Evolutionary conservation across 2,113 vertebrate genomes (phyloP).

Genomic region (Pelmatolapia mariae): DNA sequence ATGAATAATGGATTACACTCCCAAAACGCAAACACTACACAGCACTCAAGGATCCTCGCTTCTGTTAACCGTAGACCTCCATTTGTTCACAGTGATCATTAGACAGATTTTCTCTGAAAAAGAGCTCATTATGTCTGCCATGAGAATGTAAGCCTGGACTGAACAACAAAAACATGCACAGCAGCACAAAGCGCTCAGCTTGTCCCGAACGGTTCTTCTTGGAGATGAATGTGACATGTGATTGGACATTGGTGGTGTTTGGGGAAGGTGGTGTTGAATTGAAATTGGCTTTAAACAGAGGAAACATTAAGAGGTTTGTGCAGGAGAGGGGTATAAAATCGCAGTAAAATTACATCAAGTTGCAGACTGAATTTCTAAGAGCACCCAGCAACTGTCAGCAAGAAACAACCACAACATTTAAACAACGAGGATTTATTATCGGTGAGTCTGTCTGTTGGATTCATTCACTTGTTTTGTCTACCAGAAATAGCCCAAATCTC

Average conservation of each 20-base stretch:
- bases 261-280: not conserved
- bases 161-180: not conserved
- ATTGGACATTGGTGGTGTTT: not conserved
- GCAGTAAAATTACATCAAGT: not conserved
- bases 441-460: not conserved
- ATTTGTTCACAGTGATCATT: not conserved
- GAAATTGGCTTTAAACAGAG: not conserved
- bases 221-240: not conserved
- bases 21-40: not conserved
- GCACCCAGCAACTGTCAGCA: not conserved
- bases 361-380: not conserved
- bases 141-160: not conserved
- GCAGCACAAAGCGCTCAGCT: not conserved
- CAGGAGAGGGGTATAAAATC: not conserved
- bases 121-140: not conserved
- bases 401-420: not conserved
- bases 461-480: not conserved
- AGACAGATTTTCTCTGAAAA: not conserved
- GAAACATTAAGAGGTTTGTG: not conserved
- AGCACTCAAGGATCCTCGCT: not conserved
- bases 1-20: not conserved
- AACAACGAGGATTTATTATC: not conserved
- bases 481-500: no score
- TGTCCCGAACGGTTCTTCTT: not conserved
- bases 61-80: not conserved